A percentile compares a stretch with the other conserved stretches of the same genome.
phyloP scores from a whole-genome alignment of 2,888 invertebrate species.

The Anthoptus insignis region DNA sequence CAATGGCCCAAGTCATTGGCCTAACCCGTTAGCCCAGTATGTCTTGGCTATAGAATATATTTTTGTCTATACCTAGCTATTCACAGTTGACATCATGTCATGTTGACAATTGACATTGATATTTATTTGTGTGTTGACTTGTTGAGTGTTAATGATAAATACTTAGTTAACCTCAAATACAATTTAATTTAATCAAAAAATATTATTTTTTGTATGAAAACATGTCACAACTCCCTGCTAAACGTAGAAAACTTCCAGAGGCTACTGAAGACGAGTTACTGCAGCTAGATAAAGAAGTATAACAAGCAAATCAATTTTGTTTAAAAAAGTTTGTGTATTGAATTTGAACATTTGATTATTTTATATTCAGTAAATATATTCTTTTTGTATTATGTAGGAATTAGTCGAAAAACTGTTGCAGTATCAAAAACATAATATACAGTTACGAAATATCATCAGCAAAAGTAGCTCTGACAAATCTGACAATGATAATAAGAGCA shows the following conservation, averaged over 20 bases:
- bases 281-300: conserved; percentile 68
- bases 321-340: conserved; percentile 13
- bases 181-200: background rate
- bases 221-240: conserved; percentile 61
- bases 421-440: conserved; percentile 92
- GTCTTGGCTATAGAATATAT: too few relatives aligned
- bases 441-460: conserved; percentile 90
- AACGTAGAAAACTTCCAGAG: conserved; percentile 58
- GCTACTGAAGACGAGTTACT: conserved; percentile 61
- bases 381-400: conserved; percentile 80
- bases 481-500: conserved; percentile 44
- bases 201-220: conserved; percentile 12
- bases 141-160: too few relatives aligned
- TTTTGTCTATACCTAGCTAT: conserved; percentile 23
- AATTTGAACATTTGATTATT: conserved; percentile 38
- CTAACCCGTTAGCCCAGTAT: too few relatives aligned
- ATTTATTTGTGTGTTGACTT: too few relatives aligned
- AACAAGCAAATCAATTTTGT: conserved; percentile 17
- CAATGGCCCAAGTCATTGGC: too few relatives aligned
- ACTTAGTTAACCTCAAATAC: background rate
- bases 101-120: too few relatives aligned
- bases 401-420: conserved; percentile 91
- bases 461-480: conserved; percentile 71
- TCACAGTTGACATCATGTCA: too few relatives aligned
- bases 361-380: background rate